phyloP scores from a whole-genome alignment of 2,113 vertebrate species.

The Chrysochloris asiatica region DNA sequence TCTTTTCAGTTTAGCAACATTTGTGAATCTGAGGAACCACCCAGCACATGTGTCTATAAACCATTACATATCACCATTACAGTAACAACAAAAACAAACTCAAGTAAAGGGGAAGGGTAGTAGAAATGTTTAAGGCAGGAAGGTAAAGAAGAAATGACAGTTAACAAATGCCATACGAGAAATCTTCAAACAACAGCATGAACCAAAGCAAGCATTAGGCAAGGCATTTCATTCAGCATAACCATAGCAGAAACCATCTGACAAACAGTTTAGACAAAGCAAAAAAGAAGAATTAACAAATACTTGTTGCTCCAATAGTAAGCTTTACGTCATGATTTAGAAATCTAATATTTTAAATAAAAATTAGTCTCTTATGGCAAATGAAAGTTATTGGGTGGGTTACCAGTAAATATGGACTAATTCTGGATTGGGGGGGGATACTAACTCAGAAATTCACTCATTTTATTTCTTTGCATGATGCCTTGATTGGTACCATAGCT shows the following conservation, averaged over 20 bases:
- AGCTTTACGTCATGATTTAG: conserved; percentile 65
- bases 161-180: conserved; percentile 77
- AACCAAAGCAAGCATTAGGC: conserved; percentile 82
- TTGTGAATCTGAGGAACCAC: conserved; percentile 85
- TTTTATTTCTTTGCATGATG: not conserved
- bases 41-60: conserved; percentile 81
- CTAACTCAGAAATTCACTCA: conserved; percentile 48
- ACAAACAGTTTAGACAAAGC: conserved; percentile 84
- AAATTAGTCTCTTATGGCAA: conserved; percentile 53
- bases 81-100: conserved; percentile 75
- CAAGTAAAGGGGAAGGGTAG: conserved; percentile 73
- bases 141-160: conserved; percentile 64
- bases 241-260: conserved; percentile 81
- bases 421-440: conserved; percentile 62
- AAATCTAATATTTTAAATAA: conserved; percentile 65
- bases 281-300: conserved; percentile 82
- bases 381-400: conserved; percentile 32
- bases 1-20: conserved; percentile 86
- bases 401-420: conserved; percentile 52
- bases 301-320: conserved; percentile 90
- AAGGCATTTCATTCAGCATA: conserved; percentile 82
- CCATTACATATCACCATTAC: conserved; percentile 78
- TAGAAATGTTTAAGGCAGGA: conserved; percentile 70
- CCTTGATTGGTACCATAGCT: conserved; percentile 33
- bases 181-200: conserved; percentile 74